Percentiles rank a stretch among this genome's conserved stretches.
Evolutionary conservation across 2,888 invertebrate species (phyloP).

Genomic region (Plebejus argus): DNA sequence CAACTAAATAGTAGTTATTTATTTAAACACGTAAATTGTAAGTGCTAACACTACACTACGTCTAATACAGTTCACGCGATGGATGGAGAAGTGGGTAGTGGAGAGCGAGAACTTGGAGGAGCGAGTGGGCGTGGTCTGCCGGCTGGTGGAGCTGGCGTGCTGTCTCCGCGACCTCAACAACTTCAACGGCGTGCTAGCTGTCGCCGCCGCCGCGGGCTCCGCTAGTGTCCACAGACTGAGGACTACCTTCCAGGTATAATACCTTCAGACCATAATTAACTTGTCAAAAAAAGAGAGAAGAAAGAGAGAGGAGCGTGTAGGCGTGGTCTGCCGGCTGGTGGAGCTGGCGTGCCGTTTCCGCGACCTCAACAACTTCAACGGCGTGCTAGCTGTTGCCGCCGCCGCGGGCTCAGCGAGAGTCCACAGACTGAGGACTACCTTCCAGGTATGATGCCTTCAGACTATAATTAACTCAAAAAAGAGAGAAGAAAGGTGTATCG

Average conservation of each 20-base stretch:
- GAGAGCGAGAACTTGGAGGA: slow-evolving; percentile 98
- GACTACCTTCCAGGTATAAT: slow-evolving; percentile 82
- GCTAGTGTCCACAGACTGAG: slow-evolving; percentile 94
- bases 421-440: slow-evolving; percentile 91
- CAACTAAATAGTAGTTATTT: no score
- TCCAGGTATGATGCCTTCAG: slow-evolving; percentile 54
- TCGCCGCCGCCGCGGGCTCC: slow-evolving; percentile 94
- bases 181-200: slow-evolving; percentile 97
- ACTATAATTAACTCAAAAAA: no score
- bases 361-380: slow-evolving; percentile 99
- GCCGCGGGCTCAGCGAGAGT: slow-evolving; percentile 96
- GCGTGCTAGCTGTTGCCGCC: slow-evolving; percentile 95
- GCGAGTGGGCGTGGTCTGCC: slow-evolving; percentile 92
- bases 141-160: slow-evolving; percentile 95
- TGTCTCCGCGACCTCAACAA: slow-evolving; percentile 98
- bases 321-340: slow-evolving; percentile 92
- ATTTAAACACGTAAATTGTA: no score
- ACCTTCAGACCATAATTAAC: neutral
- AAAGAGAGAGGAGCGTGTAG: slow-evolving; percentile 93
- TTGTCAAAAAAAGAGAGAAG: no score
- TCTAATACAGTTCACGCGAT: slow-evolving; percentile 91
- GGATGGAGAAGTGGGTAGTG: slow-evolving; percentile 97
- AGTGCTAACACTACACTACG: neutral
- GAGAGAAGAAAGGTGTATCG: slow-evolving; percentile 63
- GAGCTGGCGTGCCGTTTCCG: slow-evolving; percentile 96